These are phyloP conservation scores for Ptychadena robeensis DNA, from an alignment of 2,797 vertebrate species.

Conservation along the genomic window DNA sequence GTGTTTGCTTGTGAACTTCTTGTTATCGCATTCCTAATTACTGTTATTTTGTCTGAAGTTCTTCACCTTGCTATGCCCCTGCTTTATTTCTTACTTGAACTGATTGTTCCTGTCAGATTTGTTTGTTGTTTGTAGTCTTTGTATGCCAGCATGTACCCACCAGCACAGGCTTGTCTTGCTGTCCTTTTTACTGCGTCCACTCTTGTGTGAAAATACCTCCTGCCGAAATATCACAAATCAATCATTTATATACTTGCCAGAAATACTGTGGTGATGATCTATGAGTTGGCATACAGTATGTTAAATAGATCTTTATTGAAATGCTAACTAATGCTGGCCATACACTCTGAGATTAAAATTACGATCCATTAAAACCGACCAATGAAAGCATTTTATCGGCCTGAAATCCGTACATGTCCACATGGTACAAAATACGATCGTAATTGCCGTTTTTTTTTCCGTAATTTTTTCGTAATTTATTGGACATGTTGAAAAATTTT, in stretches of 20 bases:
- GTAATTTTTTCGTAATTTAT: no score
- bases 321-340: not conserved
- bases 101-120: not conserved
- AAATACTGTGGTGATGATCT: not conserved
- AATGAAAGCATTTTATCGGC: no score
- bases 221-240: not conserved
- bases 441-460: no score
- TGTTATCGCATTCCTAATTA: not conserved
- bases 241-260: not conserved
- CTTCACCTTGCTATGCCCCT: not conserved
- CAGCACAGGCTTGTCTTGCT: constrained; percentile 6
- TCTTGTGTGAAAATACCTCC: not conserved
- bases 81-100: not conserved
- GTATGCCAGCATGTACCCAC: not conserved
- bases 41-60: not conserved
- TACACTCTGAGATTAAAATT: no score
- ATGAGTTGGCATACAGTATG: not conserved
- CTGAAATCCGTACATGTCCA: not conserved
- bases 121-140: not conserved
- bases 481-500: no score
- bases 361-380: no score
- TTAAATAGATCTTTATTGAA: not conserved
- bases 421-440: no score
- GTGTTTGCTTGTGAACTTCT: not conserved
- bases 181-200: not conserved